Evolutionary conservation across 2,888 invertebrate genomes (phyloP).

Genomic region (Drosophila prostipennis): DNA sequence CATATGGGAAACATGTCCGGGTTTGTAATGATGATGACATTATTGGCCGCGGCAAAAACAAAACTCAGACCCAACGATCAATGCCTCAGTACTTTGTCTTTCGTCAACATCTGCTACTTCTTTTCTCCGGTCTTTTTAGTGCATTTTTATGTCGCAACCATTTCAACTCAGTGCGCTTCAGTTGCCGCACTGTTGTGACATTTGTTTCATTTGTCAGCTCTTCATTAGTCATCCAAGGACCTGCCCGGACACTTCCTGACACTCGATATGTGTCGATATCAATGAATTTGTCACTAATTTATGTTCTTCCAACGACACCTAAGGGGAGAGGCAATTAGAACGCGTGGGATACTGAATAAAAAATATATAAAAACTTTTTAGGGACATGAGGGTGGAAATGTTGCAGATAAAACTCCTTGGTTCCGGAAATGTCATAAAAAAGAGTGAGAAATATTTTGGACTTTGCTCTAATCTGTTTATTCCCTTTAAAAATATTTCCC

Average conservation of each 20-base stretch:
- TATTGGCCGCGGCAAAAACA: conserved; percentile 53
- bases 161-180: conserved; percentile 64
- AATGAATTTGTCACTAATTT: conserved; percentile 43
- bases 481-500: neutral
- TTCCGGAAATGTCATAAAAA: neutral
- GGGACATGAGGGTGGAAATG: neutral
- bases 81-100: conserved; percentile 22
- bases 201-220: conserved; percentile 71
- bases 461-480: no score
- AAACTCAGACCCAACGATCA: conserved; percentile 15
- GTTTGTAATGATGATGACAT: conserved; percentile 68
- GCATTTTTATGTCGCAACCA: conserved; percentile 68
- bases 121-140: conserved; percentile 50
- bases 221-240: conserved; percentile 68
- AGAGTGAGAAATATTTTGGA: neutral
- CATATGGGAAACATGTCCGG: conserved; percentile 65
- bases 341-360: conserved; percentile 31
- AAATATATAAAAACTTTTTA: neutral
- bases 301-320: conserved; percentile 35
- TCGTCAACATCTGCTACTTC: conserved; percentile 37
- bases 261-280: conserved; percentile 44
- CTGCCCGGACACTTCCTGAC: conserved; percentile 37
- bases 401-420: neutral
- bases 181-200: conserved; percentile 73
- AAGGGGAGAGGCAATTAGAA: conserved; percentile 29